Evolutionary conservation across 2,113 vertebrate species (phyloP).

Genomic region (Psilopogon haemacephalus): DNA sequence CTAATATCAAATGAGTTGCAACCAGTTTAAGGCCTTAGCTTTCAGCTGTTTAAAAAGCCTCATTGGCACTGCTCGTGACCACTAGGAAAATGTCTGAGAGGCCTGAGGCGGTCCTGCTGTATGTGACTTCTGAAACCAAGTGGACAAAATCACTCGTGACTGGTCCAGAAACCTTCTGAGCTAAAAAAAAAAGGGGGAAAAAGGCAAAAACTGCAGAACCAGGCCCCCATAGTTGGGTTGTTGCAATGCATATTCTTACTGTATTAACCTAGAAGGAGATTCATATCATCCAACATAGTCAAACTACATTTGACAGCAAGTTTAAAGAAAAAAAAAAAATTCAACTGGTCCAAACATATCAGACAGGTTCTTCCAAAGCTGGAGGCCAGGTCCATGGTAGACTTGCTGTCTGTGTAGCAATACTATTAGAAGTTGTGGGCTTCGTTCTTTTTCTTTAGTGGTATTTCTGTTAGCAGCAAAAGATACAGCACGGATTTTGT

Average conservation of each 20-base stretch:
- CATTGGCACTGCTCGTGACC: neutral
- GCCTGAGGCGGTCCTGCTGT: neutral
- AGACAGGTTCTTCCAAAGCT: neutral
- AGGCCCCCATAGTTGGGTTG: neutral
- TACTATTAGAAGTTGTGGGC: neutral
- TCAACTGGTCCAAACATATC: neutral
- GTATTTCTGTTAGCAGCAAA: neutral
- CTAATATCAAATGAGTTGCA: conserved; percentile 47
- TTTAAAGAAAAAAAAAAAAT: neutral
- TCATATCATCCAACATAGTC: neutral
- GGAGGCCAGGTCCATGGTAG: neutral
- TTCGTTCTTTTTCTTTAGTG: neutral
- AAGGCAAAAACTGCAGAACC: neutral
- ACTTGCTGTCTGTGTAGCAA: neutral
- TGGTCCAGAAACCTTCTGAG: neutral
- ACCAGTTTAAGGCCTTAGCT: conserved; percentile 17
- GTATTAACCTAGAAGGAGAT: neutral
- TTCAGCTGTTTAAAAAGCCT: neutral
- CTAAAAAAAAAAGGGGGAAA: neutral
- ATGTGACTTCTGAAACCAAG: neutral
- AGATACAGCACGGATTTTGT: neutral
- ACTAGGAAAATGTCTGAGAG: neutral
- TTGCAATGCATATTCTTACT: neutral
- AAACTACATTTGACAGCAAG: neutral
- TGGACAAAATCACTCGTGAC: neutral